A percentile compares a stretch with the other conserved stretches of the same genome.
These are phyloP conservation scores for Syrista parreyssii DNA, from an alignment of 2,888 invertebrate species.

Conservation along the genomic window DNA sequence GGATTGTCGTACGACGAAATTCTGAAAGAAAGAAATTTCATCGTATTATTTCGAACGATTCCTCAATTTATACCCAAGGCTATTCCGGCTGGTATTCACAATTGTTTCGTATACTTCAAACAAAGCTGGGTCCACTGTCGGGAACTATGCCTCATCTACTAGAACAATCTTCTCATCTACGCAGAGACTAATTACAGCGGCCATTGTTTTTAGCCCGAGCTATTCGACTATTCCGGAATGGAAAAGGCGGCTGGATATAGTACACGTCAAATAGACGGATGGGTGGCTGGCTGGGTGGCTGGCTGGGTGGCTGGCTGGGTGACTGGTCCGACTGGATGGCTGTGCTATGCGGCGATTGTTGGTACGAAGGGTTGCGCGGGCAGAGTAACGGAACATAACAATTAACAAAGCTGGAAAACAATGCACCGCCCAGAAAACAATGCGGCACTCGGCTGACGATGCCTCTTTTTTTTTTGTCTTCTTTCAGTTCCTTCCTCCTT, in stretches of 20 bases:
- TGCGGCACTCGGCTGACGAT: slow-evolving; percentile 40
- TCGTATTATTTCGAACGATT: not conserved
- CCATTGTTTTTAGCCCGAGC: slow-evolving; percentile 48
- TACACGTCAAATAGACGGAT: not conserved
- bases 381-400: slow-evolving; percentile 35
- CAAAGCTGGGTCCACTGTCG: not conserved
- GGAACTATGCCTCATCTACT: not conserved
- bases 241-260: not conserved
- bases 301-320: not conserved
- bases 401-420: slow-evolving; percentile 60
- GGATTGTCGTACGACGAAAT: slow-evolving; percentile 94
- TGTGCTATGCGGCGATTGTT: not conserved
- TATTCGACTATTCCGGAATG: slow-evolving; percentile 17
- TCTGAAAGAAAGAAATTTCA: slow-evolving; percentile 69
- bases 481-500: not conserved
- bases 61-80: not conserved
- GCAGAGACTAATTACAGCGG: slow-evolving; percentile 48
- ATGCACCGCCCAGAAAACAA: slow-evolving; percentile 49
- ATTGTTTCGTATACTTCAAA: not conserved
- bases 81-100: not conserved
- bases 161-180: not conserved
- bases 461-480: slow-evolving; percentile 24
- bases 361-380: not conserved
- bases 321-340: not conserved
- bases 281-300: not conserved